A percentile compares a stretch with the other conserved stretches of the same genome.
phyloP scores from a whole-genome alignment of 2,888 invertebrate species.

The Iselma pallidipennis region DNA sequence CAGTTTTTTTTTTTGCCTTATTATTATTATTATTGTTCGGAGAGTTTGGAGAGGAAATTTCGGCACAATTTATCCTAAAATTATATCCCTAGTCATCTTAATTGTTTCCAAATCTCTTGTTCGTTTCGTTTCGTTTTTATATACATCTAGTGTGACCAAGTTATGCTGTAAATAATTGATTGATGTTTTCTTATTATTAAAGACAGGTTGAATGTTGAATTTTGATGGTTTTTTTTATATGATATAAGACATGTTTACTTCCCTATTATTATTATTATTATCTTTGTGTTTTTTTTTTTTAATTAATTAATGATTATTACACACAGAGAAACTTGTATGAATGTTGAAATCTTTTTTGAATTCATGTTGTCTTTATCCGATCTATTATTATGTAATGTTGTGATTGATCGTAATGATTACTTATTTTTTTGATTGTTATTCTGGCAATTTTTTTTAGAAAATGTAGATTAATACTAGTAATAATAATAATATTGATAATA shows the following conservation, averaged over 20 bases:
- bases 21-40: neutral
- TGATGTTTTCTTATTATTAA: neutral
- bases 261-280: neutral
- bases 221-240: neutral
- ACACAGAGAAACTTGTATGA: too few species aligned
- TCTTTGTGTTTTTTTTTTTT: neutral
- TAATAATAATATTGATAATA: too few species aligned
- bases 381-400: too few species aligned
- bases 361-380: too few species aligned
- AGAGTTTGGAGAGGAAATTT: too few species aligned
- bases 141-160: neutral
- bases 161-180: neutral
- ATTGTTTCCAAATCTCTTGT: neutral
- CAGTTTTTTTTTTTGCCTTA: neutral
- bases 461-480: neutral
- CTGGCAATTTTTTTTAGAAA: neutral
- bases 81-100: neutral
- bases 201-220: neutral
- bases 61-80: too few species aligned
- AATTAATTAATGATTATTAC: too few species aligned
- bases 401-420: neutral
- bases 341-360: too few species aligned
- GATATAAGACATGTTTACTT: neutral
- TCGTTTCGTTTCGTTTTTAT: neutral
- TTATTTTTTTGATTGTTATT: neutral